Base-by-base conservation (phyloP, 2,797 vertebrate genomes). In the Novumbra hubbsi region DNA sequence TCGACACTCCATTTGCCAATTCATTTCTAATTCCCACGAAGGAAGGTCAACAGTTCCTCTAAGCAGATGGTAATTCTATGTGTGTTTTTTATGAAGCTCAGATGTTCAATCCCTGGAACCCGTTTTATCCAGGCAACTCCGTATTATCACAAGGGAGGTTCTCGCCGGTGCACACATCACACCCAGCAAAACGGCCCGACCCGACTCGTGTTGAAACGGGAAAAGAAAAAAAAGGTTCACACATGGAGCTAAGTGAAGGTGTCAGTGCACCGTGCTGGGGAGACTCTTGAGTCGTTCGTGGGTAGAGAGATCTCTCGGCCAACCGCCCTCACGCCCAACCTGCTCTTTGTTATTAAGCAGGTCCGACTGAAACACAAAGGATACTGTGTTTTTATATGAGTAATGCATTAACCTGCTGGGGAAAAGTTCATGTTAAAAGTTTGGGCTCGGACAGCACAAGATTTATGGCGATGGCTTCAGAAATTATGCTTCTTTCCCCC, bases 401-500 rank as follows among this genome's bases (percentile, higher is more conserved):
- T 95, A 95, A 97, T 95, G 94, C 94, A 92, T 94, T 94, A 94
- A 96, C 93, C 94, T 91, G 88, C 89, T 88, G 83, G 70, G 88
- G 90, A 93, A 94, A 94, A 93, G 93, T 94, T 95, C 95, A 94
- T 79, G 73, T 94, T 94, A 93, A 92, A 94, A 60, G 75, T 94
- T 95, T 94, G 85, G 88, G 84, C 91, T 93, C 75, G 68, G 97
- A 98, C 98, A 98, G 96, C 95, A 74, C 88, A 98, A 99, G 98
- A 99, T 99, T 99, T 98, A 99, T 98, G 95, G 93, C 93, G 81
- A 96, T 93, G 93, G 92, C 94, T 94, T 87, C 89, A 95, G 94
- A 97, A 98, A 98, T 98, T 95, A 98, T 96, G 95, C 95, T 95
- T 95, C 93, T 91, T 94, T 93, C 84, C 92, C 93, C 96, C 92